These are phyloP conservation scores for Abscondita cerata DNA, from an alignment of 2,888 invertebrate genomes.

Conservation along the genomic window DNA sequence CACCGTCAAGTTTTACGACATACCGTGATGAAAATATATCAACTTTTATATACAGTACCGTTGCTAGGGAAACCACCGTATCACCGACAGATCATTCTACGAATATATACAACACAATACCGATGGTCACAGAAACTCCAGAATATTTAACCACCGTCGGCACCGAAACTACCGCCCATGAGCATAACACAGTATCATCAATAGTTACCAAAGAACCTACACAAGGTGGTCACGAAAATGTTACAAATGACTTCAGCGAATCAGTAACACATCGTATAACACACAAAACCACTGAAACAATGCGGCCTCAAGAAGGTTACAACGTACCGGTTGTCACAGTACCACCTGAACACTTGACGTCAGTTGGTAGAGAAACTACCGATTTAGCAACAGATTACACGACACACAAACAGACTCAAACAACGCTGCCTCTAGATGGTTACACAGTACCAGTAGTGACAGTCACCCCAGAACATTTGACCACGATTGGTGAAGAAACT, in stretches of 20 bases:
- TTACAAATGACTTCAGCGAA: too few species aligned
- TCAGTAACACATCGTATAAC: background rate
- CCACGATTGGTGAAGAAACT: background rate
- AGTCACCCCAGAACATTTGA: background rate
- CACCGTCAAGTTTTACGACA: too few species aligned
- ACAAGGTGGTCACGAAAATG: too few species aligned
- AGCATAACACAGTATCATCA: too few species aligned
- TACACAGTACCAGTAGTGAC: conserved; percentile 5
- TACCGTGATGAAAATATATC: too few species aligned
- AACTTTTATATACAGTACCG: too few species aligned
- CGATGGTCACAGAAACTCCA: background rate
- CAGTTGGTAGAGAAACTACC: background rate
- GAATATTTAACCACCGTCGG: too few species aligned
- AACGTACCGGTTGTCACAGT: background rate
- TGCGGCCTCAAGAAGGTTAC: background rate
- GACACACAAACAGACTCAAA: background rate
- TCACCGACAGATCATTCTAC: too few species aligned
- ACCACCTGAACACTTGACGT: background rate
- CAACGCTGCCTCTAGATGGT: background rate
- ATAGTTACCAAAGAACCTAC: background rate
- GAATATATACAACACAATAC: background rate
- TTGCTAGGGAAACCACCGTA: too few species aligned
- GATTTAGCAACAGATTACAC: background rate
- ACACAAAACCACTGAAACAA: background rate
- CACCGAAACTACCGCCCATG: too few species aligned